phyloP scores from a whole-genome alignment of 2,797 vertebrate genomes.

The Poeciliopsis paucimaculata region DNA sequence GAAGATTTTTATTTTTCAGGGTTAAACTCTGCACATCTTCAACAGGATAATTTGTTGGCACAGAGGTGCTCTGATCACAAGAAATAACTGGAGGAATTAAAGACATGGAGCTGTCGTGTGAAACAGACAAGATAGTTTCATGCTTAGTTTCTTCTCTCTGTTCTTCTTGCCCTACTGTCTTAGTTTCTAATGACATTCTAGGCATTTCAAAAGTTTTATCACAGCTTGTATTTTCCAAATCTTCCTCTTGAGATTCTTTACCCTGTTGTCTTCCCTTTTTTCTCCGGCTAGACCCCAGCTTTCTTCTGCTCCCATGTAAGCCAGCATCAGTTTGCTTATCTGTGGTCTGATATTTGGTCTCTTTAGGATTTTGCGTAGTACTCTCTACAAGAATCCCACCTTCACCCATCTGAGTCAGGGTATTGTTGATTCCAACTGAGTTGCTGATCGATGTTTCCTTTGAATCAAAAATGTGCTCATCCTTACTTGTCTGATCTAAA shows the following conservation, averaged over 20 bases:
- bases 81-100: background rate
- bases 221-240: background rate
- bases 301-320: background rate
- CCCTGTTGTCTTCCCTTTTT: background rate
- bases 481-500: background rate
- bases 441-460: background rate
- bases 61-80: background rate
- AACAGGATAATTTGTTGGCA: background rate
- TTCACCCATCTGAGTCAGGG: background rate
- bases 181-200: background rate
- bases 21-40: background rate
- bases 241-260: background rate
- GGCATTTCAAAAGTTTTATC: background rate
- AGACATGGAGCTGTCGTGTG: background rate
- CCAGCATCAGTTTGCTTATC: background rate
- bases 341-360: background rate
- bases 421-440: background rate
- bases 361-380: background rate
- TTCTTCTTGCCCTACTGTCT: constrained; percentile 4
- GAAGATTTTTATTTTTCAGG: background rate
- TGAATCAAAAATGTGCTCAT: background rate
- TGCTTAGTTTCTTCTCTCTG: background rate
- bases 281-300: constrained; percentile 1
- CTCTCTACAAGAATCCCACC: no score
- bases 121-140: background rate